These are phyloP conservation scores for Hypotaenidia philippensis DNA, from an alignment of 2,797 vertebrate genomes.

Conservation along the genomic window DNA sequence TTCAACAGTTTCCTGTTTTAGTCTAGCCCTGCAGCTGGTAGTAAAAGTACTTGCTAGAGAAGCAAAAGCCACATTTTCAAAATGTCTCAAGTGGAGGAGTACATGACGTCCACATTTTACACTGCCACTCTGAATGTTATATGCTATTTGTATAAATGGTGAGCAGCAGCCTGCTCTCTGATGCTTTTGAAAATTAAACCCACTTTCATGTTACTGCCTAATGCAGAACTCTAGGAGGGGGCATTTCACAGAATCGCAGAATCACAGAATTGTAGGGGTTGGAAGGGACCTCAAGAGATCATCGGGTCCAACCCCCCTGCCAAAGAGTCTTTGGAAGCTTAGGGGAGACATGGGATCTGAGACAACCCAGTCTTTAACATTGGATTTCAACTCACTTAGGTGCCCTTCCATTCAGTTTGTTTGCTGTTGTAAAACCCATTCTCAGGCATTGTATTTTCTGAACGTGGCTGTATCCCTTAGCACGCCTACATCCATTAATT, in stretches of 20 bases:
- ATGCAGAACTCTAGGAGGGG: not conserved
- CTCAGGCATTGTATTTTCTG: not conserved
- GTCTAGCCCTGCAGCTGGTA: not conserved
- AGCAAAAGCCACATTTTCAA: not conserved
- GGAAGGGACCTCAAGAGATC: no score
- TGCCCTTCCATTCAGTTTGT: not conserved
- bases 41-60: not conserved
- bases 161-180: not conserved
- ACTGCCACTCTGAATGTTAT: not conserved
- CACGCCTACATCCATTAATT: not conserved
- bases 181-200: not conserved
- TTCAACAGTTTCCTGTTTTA: not conserved
- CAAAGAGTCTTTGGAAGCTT: no score
- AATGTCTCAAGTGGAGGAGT: not conserved
- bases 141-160: not conserved
- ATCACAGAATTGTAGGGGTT: no score
- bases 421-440: not conserved
- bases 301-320: no score
- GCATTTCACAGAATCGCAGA: not conserved
- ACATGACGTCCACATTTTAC: rapidly evolving
- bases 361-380: not conserved
- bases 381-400: not conserved
- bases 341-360: not conserved
- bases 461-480: rapidly evolving
- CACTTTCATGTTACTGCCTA: not conserved